Conservation (phyloP, 2,888 invertebrate species). For the Apotomis betuletana region DNA sequence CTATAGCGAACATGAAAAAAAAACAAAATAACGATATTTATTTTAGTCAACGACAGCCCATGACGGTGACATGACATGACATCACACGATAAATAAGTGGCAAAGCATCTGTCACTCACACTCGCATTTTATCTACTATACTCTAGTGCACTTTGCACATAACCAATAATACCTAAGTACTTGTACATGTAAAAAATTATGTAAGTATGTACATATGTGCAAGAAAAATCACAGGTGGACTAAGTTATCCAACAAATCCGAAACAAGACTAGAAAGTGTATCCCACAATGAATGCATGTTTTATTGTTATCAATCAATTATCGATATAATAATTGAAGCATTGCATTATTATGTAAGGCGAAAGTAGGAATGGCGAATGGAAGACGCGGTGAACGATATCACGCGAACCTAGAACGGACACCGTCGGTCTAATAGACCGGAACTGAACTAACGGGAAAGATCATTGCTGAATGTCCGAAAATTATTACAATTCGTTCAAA, state of each 20-base stretch:
- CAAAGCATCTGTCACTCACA: too few species aligned
- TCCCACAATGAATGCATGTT: neutral
- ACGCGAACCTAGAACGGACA: slow-evolving; percentile 25
- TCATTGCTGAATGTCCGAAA: neutral
- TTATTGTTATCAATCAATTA: slow-evolving; percentile 20
- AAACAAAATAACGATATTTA: too few species aligned
- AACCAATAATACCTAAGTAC: too few species aligned
- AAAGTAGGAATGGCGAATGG: slow-evolving; percentile 41
- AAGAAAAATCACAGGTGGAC: too few species aligned
- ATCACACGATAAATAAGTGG: too few species aligned
- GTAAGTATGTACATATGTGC: neutral
- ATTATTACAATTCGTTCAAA: neutral
- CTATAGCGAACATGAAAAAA: too few species aligned
- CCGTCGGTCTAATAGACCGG: slow-evolving; percentile 1
- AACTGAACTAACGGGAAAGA: neutral
- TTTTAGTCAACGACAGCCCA: too few species aligned
- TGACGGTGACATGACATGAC: too few species aligned
- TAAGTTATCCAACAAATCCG: neutral
- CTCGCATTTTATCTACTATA: too few species aligned
- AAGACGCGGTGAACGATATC: slow-evolving; percentile 19
- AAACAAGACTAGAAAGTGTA: neutral
- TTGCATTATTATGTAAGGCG: slow-evolving; percentile 43
- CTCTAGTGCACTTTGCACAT: too few species aligned
- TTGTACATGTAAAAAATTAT: too few species aligned
- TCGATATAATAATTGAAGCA: slow-evolving; percentile 23